phyloP scores from a whole-genome alignment of 92 coral and sea anemone genomes.

The Epizoanthus stellaris region DNA sequence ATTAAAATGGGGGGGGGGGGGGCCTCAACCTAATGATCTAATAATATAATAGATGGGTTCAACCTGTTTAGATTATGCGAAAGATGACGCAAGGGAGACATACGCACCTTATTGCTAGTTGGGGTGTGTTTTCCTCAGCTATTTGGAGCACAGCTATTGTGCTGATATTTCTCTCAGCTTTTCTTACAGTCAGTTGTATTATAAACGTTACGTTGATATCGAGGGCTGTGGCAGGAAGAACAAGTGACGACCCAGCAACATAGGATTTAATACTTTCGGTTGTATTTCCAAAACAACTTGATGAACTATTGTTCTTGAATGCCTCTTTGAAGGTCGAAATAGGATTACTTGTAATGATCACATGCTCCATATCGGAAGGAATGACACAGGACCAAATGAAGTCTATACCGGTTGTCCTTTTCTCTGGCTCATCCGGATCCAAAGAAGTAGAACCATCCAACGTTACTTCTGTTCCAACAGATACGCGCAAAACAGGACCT shows the following conservation, averaged over 20 bases:
- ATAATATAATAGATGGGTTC: too few relatives aligned
- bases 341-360: neutral
- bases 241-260: neutral
- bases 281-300: neutral
- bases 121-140: slow-evolving; percentile 6
- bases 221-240: neutral
- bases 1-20: too few relatives aligned
- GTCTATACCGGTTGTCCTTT: neutral
- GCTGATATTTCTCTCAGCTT: slow-evolving; percentile 11
- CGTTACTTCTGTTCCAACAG: slow-evolving; percentile 4
- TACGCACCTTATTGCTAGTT: slow-evolving; percentile 22
- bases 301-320: neutral
- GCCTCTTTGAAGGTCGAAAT: slow-evolving; percentile 28
- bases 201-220: slow-evolving; percentile 4
- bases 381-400: slow-evolving; percentile 4
- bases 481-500: slow-evolving; percentile 23
- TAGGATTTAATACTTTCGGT: neutral
- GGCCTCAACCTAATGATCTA: too few relatives aligned
- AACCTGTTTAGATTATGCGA: too few relatives aligned
- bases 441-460: slow-evolving; percentile 21
- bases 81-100: too few relatives aligned
- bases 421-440: slow-evolving; percentile 31
- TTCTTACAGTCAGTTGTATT: slow-evolving; percentile 13
- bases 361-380: slow-evolving; percentile 7
- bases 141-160: slow-evolving; percentile 26